Conservation (phyloP, 2,888 invertebrate genomes). For the Heliconius ethilla region DNA sequence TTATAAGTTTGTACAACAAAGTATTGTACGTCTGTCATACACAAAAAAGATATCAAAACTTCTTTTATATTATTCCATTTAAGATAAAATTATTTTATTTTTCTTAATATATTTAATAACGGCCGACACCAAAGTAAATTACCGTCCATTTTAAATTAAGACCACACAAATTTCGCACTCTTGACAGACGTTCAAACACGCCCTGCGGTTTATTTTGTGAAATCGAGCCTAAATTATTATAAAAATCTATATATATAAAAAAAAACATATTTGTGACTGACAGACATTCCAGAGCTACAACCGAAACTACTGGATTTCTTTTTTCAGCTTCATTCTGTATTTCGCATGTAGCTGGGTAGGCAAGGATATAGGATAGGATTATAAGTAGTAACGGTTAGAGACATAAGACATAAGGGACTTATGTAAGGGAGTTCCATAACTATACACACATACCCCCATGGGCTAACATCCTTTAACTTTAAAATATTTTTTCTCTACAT, state of each 20-base stretch:
- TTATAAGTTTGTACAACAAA: no score
- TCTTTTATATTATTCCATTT: no score
- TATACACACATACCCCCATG: no score
- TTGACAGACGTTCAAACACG: constrained; percentile 39
- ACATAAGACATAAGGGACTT: no score
- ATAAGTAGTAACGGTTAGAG: no score
- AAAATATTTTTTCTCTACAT: no score
- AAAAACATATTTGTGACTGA: neutral
- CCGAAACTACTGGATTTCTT: neutral
- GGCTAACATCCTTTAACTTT: no score
- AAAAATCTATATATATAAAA: constrained; percentile 9
- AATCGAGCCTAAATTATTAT: constrained; percentile 34
- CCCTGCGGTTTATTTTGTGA: constrained; percentile 24
- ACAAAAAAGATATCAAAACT: no score
- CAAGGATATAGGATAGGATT: no score
- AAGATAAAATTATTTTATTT: neutral
- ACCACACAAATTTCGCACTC: constrained; percentile 44
- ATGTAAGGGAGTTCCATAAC: no score
- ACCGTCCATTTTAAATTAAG: constrained; percentile 40
- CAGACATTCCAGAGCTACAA: no score
- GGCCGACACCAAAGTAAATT: neutral
- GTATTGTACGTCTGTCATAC: no score
- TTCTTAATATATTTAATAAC: neutral
- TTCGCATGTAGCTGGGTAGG: neutral
- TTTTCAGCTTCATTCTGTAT: neutral